phyloP scores from a whole-genome alignment of 2,797 vertebrate genomes.

The Cossypha polioptera region DNA sequence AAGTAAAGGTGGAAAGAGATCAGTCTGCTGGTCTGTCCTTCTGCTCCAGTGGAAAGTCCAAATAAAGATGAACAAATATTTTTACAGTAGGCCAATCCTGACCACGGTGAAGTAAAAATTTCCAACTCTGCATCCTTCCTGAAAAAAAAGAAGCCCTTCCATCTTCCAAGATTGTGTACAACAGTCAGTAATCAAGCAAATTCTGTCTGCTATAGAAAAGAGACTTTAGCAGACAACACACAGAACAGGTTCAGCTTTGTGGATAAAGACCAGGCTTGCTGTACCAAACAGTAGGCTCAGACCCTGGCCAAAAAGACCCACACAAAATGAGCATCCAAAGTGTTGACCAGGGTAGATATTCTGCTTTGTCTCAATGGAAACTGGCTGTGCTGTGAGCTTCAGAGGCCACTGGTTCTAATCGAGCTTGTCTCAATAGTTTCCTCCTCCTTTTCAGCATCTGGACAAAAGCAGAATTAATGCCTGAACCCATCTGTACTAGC shows the following conservation, averaged over 20 bases:
- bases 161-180: neutral
- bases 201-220: neutral
- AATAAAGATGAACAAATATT: neutral
- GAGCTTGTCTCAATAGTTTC: slow-evolving; percentile 22
- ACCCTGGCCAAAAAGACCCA: neutral
- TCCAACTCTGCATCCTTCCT: neutral
- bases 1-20: neutral
- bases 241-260: neutral
- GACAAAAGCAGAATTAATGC: slow-evolving; percentile 47
- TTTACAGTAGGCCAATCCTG: neutral
- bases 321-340: neutral
- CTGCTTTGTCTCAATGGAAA: slow-evolving; percentile 24
- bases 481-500: slow-evolving; percentile 5
- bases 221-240: neutral
- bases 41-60: neutral
- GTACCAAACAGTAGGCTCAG: neutral
- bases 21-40: neutral
- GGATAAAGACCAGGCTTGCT: neutral
- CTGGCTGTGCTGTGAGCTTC: neutral
- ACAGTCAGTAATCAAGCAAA: neutral
- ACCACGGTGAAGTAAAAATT: neutral
- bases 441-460: slow-evolving; percentile 31
- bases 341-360: slow-evolving; percentile 7
- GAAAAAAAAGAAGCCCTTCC: neutral
- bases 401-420: slow-evolving; percentile 5